These are phyloP conservation scores for Ophraella communa DNA, from an alignment of 2,888 invertebrate genomes.

Conservation along the genomic window DNA sequence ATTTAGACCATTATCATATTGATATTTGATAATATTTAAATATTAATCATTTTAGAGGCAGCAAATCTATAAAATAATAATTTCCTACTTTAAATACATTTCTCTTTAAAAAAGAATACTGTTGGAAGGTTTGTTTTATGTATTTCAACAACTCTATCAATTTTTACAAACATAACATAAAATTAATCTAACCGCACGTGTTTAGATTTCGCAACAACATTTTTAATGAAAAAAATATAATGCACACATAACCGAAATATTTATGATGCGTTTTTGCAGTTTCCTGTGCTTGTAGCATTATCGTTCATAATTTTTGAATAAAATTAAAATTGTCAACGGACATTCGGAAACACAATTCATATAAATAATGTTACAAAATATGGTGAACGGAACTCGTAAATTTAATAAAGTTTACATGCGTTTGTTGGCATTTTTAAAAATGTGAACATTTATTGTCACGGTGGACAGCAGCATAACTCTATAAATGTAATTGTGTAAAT, in stretches of 20 bases:
- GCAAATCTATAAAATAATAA: too few relatives aligned
- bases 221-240: background rate
- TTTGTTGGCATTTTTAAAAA: slow-evolving; percentile 10
- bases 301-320: slow-evolving; percentile 6
- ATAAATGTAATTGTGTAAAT: background rate
- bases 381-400: slow-evolving; percentile 13
- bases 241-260: background rate
- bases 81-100: too few relatives aligned
- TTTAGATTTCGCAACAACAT: too few relatives aligned
- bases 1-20: too few relatives aligned
- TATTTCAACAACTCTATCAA: too few relatives aligned
- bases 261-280: slow-evolving; percentile 1
- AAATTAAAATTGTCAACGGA: slow-evolving; percentile 12
- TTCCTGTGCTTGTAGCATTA: background rate
- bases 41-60: too few relatives aligned
- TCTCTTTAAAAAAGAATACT: too few relatives aligned
- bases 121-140: too few relatives aligned
- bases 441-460: slow-evolving; percentile 1
- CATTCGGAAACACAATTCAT: slow-evolving; percentile 9
- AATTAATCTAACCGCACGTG: too few relatives aligned
- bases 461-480: background rate
- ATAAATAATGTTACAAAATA: slow-evolving; percentile 15
- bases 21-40: too few relatives aligned
- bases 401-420: slow-evolving; percentile 14
- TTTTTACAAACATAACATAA: too few relatives aligned